Evolutionary conservation across 2,797 vertebrate species (phyloP), one percentile per base, ranked within the genome.

Genomic region (Morus bassanus): DNA sequence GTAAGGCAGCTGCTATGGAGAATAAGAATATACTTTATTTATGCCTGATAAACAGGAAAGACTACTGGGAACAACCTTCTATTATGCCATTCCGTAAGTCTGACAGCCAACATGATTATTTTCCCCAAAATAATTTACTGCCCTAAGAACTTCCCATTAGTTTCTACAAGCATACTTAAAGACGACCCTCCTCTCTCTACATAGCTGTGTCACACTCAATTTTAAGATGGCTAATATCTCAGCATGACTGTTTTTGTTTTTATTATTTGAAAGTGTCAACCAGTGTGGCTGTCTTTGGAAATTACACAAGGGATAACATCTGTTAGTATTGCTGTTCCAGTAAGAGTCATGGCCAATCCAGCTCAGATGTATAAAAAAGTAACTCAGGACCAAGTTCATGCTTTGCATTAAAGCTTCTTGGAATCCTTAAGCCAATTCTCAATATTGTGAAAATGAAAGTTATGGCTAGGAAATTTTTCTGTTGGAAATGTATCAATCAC

Each of bases 281-380:
- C 39, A 89, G 14, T 30, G 21, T 88, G 91, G n/a, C 68, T 92
- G 53, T 79, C 84, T 93, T 74, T 46, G 90, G 88, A 89, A 89
- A 91, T 80, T 83, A 73, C 95, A 87, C 96, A 94, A 64, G 95
- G 88, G 96, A 96, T 79, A 96, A 96, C 96, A 96, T 96, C 93
- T 96, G 96, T 54, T 91, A 82, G 61, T 19, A 27, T 27, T 50
- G 74, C 46, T 78, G 80, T 96, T 96, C 95, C 95, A 95, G 48
- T 35, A 88, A 90, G 45, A 95, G 70, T 79, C 72, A 51, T n/a
- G 69, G 89, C 61, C 50, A 96, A 50, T 65, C 69, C 68, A 69
- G 39, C 80, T 85, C 84, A 95, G 76, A 93, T 22, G 24, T 73
- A 88, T 54, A 78, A 89, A 91, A 68, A 79, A 56, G 43, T 35